phyloP scores from a whole-genome alignment of 2,113 vertebrate species.

The Prionailurus bengalensis region DNA sequence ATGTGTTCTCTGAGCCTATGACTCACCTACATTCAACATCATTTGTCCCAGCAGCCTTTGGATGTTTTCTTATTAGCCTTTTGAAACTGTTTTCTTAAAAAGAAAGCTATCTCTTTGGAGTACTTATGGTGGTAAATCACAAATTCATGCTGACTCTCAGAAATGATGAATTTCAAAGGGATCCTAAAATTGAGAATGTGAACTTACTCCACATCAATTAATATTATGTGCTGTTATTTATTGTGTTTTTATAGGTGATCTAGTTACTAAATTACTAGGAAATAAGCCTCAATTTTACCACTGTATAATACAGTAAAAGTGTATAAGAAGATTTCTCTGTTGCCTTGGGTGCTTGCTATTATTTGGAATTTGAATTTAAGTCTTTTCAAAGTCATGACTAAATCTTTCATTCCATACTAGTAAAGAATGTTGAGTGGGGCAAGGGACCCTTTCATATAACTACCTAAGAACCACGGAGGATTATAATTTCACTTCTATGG shows the following conservation, averaged over 20 bases:
- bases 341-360: not conserved
- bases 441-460: not conserved
- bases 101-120: conserved; percentile 53
- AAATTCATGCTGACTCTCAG: conserved; percentile 31
- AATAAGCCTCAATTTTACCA: not conserved
- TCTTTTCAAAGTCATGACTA: conserved; percentile 5
- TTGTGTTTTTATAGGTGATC: conserved; percentile 31
- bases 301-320: conserved; percentile 17
- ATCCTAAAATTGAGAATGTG: conserved; percentile 14
- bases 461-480: not conserved
- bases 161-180: conserved; percentile 50
- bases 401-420: not conserved
- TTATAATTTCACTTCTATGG: conserved; percentile 18
- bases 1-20: not conserved
- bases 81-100: conserved; percentile 45
- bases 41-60: not conserved
- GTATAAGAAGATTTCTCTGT: not conserved
- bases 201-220: not conserved
- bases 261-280: conserved; percentile 26
- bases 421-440: not conserved
- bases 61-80: conserved; percentile 41
- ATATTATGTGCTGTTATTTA: conserved; percentile 51
- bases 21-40: not conserved
- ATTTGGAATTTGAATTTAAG: not conserved
- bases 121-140: not conserved